These are phyloP conservation scores for Nymphalis io DNA, from an alignment of 1,140 invertebrate species.

Conservation along the genomic window DNA sequence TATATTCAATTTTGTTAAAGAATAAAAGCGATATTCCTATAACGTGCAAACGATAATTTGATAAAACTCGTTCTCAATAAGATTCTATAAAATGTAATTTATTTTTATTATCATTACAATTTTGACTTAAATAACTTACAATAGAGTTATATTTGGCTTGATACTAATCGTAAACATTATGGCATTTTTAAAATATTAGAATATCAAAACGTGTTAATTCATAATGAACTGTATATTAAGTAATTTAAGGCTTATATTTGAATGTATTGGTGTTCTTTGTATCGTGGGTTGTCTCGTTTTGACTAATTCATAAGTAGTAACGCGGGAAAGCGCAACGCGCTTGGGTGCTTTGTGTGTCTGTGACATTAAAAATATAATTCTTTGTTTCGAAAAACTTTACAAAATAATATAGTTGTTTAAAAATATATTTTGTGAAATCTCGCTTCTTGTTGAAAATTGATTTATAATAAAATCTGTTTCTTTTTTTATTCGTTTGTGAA, in stretches of 20 bases:
- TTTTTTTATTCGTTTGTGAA: constrained; percentile 14
- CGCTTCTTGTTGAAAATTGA: background rate
- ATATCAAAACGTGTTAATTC: background rate
- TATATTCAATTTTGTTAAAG: background rate
- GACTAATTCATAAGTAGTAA: constrained; percentile 45
- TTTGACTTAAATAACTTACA: background rate
- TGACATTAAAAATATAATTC: constrained; percentile 12
- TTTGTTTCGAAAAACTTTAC: constrained; percentile 17
- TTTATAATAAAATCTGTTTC: constrained; percentile 5
- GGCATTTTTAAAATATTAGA: background rate
- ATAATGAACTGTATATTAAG: background rate
- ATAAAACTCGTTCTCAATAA: constrained; percentile 14
- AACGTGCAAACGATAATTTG: background rate
- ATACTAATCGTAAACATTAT: background rate
- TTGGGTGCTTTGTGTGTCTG: constrained; percentile 25
- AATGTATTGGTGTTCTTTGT: background rate
- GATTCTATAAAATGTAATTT: background rate
- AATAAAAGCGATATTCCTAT: background rate
- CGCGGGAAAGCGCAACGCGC: constrained; percentile 56
- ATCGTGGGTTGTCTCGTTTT: constrained; percentile 22
- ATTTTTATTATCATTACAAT: background rate
- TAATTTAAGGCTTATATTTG: background rate
- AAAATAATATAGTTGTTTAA: background rate
- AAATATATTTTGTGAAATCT: background rate
- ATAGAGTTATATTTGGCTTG: background rate